Conservation (phyloP, 1,140 invertebrate species). For the Drosophila mayri region DNA sequence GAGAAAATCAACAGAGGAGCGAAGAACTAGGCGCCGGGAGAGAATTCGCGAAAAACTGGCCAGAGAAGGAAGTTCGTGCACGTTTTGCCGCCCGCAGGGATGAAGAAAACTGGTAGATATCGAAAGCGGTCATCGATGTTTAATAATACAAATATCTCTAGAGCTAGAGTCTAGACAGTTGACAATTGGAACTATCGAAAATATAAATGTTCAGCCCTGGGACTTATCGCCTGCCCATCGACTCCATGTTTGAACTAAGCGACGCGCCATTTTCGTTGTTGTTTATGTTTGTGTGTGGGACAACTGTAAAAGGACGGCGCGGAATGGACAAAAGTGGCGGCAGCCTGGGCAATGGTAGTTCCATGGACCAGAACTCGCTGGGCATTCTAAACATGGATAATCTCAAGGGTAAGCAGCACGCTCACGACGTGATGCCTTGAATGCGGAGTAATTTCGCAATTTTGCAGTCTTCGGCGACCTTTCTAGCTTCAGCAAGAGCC, state of each 20-base stretch:
- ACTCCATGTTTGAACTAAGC: conserved; percentile 61
- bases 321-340: conserved; percentile 58
- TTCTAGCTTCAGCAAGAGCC: conserved; percentile 54
- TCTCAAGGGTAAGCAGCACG: conserved; percentile 55
- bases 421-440: not conserved
- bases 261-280: conserved; percentile 61
- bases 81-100: conserved; percentile 18
- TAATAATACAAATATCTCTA: too few species aligned
- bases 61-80: conserved; percentile 7
- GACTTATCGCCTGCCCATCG: conserved; percentile 8
- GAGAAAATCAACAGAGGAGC: not conserved
- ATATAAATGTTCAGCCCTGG: not conserved
- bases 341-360: conserved; percentile 26
- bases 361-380: conserved; percentile 68
- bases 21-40: conserved; percentile 3
- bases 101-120: not conserved
- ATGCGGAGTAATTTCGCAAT: conserved; percentile 7
- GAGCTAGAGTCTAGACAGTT: not conserved
- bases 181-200: not conserved
- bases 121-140: not conserved
- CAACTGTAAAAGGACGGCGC: conserved; percentile 10
- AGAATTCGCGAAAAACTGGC: conserved; percentile 28
- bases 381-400: conserved; percentile 79
- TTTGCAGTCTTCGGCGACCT: conserved; percentile 70
- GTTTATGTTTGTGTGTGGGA: conserved; percentile 28